phyloP scores from a whole-genome alignment of 1,140 invertebrate species.

The Diorhabda carinulata region DNA sequence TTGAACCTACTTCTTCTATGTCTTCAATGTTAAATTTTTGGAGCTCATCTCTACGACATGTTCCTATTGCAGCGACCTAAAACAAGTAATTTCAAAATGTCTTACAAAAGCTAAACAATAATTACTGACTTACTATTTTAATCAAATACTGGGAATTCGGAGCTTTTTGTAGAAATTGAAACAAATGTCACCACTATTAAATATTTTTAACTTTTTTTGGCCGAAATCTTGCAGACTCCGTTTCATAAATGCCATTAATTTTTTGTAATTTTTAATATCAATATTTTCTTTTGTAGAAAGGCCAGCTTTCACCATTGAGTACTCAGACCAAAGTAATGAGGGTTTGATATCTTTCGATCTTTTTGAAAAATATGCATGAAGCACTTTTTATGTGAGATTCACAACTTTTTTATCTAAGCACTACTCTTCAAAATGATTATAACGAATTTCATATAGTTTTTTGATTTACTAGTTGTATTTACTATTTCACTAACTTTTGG shows the following conservation, averaged over 20 bases:
- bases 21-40: background rate
- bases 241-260: constrained; percentile 14
- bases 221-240: background rate
- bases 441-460: background rate
- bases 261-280: constrained; percentile 9
- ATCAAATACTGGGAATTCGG: constrained; percentile 11
- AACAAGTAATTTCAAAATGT: constrained; percentile 9
- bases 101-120: no score
- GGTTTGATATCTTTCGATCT: no score
- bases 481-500: constrained; percentile 10
- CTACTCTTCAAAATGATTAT: background rate
- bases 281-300: constrained; percentile 8
- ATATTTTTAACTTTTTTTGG: constrained; percentile 5
- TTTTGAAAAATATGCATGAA: no score
- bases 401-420: constrained; percentile 15
- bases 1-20: no score
- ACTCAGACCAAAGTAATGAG: no score
- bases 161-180: no score
- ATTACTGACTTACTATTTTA: constrained; percentile 2
- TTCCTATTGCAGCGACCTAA: constrained; percentile 7
- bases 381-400: constrained; percentile 1
- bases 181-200: background rate
- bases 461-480: constrained; percentile 12
- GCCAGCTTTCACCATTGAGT: constrained; percentile 9
- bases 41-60: constrained; percentile 13